These are phyloP conservation scores for Vireo altiloquus DNA, from an alignment of 2,113 vertebrate genomes.

Conservation along the genomic window DNA sequence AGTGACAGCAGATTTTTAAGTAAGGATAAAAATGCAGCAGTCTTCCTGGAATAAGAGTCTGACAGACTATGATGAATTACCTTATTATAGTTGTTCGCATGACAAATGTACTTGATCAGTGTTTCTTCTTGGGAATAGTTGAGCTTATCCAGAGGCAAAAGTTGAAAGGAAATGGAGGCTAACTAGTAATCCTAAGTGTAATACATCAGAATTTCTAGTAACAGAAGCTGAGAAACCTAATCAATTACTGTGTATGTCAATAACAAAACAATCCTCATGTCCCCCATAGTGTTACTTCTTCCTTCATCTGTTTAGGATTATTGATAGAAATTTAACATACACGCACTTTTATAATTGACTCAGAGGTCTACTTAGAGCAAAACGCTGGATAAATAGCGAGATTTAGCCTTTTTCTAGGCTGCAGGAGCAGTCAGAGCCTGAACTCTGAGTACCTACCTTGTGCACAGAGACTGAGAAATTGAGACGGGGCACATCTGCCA, in stretches of 20 bases:
- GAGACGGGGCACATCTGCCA: background rate
- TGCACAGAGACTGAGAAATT: background rate
- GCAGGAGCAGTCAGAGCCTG: background rate
- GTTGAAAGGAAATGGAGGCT: conserved; percentile 73
- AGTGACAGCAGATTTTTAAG: conserved; percentile 76
- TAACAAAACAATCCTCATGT: background rate
- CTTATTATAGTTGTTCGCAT: conserved; percentile 76
- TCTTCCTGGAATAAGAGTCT: conserved; percentile 73
- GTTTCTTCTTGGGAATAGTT: conserved; percentile 77
- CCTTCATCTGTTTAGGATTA: conserved; percentile 16
- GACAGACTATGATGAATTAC: conserved; percentile 82
- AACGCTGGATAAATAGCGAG: background rate
- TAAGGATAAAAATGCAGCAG: conserved; percentile 75
- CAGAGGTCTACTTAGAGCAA: background rate
- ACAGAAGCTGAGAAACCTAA: conserved; percentile 41
- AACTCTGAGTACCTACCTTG: background rate
- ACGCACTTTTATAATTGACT: background rate
- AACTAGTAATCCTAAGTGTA: conserved; percentile 64
- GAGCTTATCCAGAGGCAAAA: conserved; percentile 77
- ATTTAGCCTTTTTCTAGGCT: background rate
- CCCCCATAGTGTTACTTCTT: background rate
- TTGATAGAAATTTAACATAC: background rate
- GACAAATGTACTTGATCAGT: conserved; percentile 80
- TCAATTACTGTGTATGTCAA: conserved; percentile 61
- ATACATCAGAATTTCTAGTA: conserved; percentile 64